Conservation (phyloP, 2,113 vertebrate genomes). For the Callorhinus ursinus region DNA sequence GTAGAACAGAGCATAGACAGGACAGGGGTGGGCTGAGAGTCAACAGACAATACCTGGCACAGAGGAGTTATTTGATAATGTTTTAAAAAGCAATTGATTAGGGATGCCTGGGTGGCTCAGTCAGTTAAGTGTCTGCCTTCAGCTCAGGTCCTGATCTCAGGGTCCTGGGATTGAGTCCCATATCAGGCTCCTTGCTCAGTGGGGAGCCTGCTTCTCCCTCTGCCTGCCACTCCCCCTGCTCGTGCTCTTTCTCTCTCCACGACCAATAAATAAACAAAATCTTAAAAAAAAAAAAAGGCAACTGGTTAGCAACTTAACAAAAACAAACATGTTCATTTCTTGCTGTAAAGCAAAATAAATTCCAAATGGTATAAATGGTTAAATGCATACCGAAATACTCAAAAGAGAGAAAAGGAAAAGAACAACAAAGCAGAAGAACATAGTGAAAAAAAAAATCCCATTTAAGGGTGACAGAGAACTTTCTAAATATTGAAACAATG, state of each 20-base stretch:
- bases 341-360: not conserved
- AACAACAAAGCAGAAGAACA: not conserved
- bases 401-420: not conserved
- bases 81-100: not conserved
- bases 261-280: not conserved
- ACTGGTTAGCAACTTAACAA: not conserved
- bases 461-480: not conserved
- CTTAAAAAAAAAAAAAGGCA: not conserved
- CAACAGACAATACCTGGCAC: not conserved
- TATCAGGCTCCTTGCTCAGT: not conserved
- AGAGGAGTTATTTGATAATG: not conserved
- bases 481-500: not conserved
- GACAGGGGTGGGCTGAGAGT: not conserved
- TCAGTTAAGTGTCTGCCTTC: not conserved
- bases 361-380: not conserved
- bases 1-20: not conserved
- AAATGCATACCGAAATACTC: not conserved
- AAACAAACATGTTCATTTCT: not conserved
- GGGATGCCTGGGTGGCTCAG: not conserved
- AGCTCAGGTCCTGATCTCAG: not conserved
- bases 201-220: not conserved
- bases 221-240: not conserved
- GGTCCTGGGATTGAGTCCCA: not conserved
- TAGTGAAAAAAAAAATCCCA: not conserved
- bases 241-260: not conserved